These are phyloP conservation scores for Drosophila nannoptera DNA, from an alignment of 1,140 invertebrate species.

Conservation along the genomic window DNA sequence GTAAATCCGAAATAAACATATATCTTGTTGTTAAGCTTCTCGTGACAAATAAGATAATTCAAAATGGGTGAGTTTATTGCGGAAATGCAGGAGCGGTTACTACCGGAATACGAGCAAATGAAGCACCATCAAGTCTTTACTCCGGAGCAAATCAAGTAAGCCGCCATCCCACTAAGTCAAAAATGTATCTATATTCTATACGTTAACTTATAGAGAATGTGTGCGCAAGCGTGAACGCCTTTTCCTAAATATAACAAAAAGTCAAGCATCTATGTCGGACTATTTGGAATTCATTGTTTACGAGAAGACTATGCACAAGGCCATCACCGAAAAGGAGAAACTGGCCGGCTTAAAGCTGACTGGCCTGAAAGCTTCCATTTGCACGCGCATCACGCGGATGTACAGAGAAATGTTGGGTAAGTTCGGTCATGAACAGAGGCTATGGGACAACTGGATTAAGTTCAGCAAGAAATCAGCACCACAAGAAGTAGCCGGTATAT, in stretches of 20 bases:
- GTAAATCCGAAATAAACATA: not conserved
- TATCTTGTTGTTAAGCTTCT: not conserved
- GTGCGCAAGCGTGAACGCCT: conserved; percentile 57
- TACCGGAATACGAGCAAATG: conserved; percentile 74
- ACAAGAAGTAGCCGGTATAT: conserved; percentile 67
- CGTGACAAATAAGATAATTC: not conserved
- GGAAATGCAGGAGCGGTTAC: conserved; percentile 71
- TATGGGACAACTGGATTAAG: conserved; percentile 68
- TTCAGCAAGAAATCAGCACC: conserved; percentile 65
- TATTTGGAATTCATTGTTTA: conserved; percentile 72
- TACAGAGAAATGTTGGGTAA: conserved; percentile 63
- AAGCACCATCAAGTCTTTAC: conserved; percentile 56
- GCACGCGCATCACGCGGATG: conserved; percentile 59
- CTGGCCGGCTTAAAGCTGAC: conserved; percentile 40
- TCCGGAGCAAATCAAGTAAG: conserved; percentile 68
- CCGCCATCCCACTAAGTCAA: not conserved
- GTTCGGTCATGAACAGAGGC: conserved; percentile 57
- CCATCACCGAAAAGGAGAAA: conserved; percentile 63
- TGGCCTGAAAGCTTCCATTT: conserved; percentile 56
- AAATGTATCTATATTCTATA: not conserved
- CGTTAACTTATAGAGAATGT: conserved; percentile 48
- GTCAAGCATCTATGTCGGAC: conserved; percentile 45
- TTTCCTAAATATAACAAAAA: conserved; percentile 57
- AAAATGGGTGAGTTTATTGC: conserved; percentile 67
- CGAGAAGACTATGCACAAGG: conserved; percentile 65